These are phyloP conservation scores for Epistrophe eligans DNA, from an alignment of 2,888 invertebrate species.

Conservation along the genomic window DNA sequence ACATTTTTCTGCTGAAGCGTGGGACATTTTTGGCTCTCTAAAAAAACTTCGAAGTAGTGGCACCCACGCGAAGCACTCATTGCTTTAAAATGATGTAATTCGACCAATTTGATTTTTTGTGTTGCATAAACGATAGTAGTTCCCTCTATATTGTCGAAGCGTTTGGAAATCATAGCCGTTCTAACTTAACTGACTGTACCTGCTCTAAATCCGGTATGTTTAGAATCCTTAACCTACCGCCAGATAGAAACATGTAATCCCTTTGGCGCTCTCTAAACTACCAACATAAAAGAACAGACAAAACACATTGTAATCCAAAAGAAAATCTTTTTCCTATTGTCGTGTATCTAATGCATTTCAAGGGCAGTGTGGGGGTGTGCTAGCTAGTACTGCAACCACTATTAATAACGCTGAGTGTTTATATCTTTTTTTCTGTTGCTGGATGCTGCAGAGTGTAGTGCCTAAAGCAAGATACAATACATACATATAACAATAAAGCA, in stretches of 20 bases:
- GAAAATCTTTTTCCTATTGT: slow-evolving; percentile 8
- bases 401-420: slow-evolving; percentile 19
- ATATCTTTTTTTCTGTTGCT: not conserved
- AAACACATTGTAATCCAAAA: slow-evolving; percentile 14
- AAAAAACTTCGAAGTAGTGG: too few relatives aligned
- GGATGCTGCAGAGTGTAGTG: not conserved
- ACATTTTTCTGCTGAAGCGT: too few relatives aligned
- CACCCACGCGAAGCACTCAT: too few relatives aligned
- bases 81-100: too few relatives aligned
- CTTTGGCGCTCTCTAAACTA: not conserved
- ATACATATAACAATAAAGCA: slow-evolving; percentile 8
- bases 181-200: too few relatives aligned
- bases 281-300: slow-evolving; percentile 11
- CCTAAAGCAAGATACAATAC: slow-evolving; percentile 1
- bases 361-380: not conserved
- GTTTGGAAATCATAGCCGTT: too few relatives aligned
- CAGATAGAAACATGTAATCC: not conserved
- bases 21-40: too few relatives aligned
- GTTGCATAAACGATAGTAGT: too few relatives aligned
- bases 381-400: not conserved
- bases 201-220: too few relatives aligned
- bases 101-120: too few relatives aligned
- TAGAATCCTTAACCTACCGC: not conserved
- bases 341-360: slow-evolving; percentile 3
- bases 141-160: too few relatives aligned